These are phyloP conservation scores for Meiosimyza decipiens DNA, from an alignment of 2,888 invertebrate species.

Conservation along the genomic window DNA sequence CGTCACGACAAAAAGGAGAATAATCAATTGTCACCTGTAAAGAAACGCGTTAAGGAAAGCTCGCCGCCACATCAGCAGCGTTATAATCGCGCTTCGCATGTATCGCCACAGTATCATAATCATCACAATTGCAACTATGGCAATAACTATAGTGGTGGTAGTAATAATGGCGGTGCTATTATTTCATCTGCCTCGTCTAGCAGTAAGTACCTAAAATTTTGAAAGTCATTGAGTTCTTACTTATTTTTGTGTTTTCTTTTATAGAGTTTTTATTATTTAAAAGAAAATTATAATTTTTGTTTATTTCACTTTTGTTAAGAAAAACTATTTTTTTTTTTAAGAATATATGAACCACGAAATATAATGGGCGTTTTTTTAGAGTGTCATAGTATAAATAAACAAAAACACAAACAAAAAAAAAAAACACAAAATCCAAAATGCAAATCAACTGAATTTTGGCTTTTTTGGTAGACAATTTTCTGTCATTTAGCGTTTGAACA, in stretches of 20 bases:
- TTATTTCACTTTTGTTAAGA: too few relatives aligned
- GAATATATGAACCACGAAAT: too few relatives aligned
- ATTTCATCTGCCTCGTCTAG: constrained; percentile 56
- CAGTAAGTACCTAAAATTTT: constrained; percentile 53
- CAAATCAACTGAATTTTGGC: too few relatives aligned
- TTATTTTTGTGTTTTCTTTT: background rate
- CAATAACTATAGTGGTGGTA: constrained; percentile 49
- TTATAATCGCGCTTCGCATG: constrained; percentile 64
- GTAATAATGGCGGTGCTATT: constrained; percentile 47
- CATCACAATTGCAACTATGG: constrained; percentile 65
- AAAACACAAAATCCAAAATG: too few relatives aligned
- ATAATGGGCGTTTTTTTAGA: too few relatives aligned
- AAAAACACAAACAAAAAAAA: too few relatives aligned
- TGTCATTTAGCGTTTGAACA: too few relatives aligned
- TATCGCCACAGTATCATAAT: constrained; percentile 66
- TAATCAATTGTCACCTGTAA: constrained; percentile 93
- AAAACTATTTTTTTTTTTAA: too few relatives aligned
- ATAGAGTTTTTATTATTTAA: background rate
- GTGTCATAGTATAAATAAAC: too few relatives aligned
- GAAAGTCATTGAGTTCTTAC: too few relatives aligned
- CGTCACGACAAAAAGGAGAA: constrained; percentile 83
- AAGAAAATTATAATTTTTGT: too few relatives aligned
- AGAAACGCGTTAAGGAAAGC: constrained; percentile 96
- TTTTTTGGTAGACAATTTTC: too few relatives aligned
- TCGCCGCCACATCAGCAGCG: constrained; percentile 80